Evolutionary conservation across 2,113 vertebrate species (phyloP), one percentile per base, ranked within the genome.

Genomic region (Ameiurus melas): DNA sequence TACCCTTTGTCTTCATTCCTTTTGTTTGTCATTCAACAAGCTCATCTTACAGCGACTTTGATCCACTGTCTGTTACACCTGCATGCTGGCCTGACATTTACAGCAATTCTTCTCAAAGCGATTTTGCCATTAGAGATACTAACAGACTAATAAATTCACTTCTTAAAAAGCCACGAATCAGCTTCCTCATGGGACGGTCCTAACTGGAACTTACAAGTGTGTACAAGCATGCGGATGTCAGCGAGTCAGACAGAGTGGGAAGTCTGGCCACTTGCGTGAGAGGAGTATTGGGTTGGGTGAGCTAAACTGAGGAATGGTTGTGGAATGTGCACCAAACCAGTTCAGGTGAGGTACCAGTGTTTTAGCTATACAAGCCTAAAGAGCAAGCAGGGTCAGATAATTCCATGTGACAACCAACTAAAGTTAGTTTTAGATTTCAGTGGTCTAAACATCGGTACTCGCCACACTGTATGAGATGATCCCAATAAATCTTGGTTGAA

Each of bases 311-410:
- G 30, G n/a, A 22, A 30, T 19, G 5, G 33, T 60, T 82, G 30
- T 25, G 57, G 80, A 83, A 83, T 60, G 80, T 82, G 80, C 10
- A 12, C 55, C n/a, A 90, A 88, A 36, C 80, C 27, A 85, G 55
- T 66, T 86, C 22, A 83, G 17, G n/a, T n/a, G 55, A 25, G 36
- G 30, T 51, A 66, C 13, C 20, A 83, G 10, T 70, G 68, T 68
- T 7, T 83, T 55, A 70, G 80, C 60, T 70, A 33, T 22, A 39
- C 39, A 12, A 64, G 7, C 22, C 19, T 16, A 62, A 73, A 62
- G 4, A 8, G 62, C 55, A 47, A 36, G 55, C 17, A 55, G 25
- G 14, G 5, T 27, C 43, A 51, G 20, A 78, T 75, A 43, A 20
- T 39, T 20, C 9, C 36, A 43, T 51, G 12, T 13, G 80, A 25